Conservation (phyloP, 2,113 vertebrate species). For the Echinops telfairi region DNA sequence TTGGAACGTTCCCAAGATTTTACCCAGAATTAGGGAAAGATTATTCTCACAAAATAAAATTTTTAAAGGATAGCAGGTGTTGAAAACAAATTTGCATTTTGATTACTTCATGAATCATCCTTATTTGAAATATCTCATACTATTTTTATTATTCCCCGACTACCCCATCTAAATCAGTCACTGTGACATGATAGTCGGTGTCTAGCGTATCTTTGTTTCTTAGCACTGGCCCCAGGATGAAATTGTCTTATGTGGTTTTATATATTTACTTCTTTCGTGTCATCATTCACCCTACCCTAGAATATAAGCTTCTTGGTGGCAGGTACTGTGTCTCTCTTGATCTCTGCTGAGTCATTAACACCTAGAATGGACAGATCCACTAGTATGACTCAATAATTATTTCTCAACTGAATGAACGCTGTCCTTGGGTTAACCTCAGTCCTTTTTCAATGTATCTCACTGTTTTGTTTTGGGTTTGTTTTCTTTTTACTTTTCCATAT, state of each 20-base stretch:
- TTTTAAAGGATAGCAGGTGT: constrained; percentile 31
- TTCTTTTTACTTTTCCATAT: not conserved
- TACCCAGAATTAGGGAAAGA: constrained; percentile 18
- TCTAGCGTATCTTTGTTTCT: not conserved
- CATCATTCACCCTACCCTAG: not conserved
- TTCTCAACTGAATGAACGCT: constrained; percentile 9
- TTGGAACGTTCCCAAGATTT: not conserved
- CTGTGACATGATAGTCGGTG: not conserved
- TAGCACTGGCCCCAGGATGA: not conserved
- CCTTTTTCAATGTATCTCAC: not conserved
- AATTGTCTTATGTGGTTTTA: not conserved
- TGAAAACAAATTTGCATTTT: constrained; percentile 63
- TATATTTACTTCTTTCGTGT: not conserved
- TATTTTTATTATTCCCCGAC: constrained; percentile 40
- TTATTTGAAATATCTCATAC: constrained; percentile 16
- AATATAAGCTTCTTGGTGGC: not conserved
- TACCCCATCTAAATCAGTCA: constrained; percentile 32
- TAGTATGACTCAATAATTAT: not conserved
- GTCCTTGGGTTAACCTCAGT: not conserved
- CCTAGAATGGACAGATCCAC: not conserved
- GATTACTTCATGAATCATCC: constrained; percentile 2
- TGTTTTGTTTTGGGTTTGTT: not conserved
- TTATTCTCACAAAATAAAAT: constrained; percentile 37
- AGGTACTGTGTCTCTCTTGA: not conserved
- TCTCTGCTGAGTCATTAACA: not conserved